These are phyloP conservation scores for Cherax destructor DNA, from an alignment of 1,140 invertebrate species.

Conservation along the genomic window DNA sequence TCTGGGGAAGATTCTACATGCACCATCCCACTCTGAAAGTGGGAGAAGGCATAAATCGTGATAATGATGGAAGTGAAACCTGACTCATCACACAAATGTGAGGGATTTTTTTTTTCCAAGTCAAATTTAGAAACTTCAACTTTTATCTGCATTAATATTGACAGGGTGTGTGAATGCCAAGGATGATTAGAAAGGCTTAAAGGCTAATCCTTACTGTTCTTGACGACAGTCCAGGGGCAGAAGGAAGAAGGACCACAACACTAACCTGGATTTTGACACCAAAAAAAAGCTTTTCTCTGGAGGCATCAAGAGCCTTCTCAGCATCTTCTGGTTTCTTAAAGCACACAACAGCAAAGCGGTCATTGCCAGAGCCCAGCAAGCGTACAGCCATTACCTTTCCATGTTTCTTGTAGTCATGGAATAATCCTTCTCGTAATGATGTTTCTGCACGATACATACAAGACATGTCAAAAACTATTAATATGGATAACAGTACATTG, in stretches of 20 bases:
- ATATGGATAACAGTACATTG: neutral
- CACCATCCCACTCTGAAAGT: neutral
- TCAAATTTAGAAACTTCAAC: too few relatives aligned
- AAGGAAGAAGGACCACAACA: slow-evolving; percentile 72
- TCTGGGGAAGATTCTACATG: neutral
- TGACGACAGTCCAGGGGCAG: neutral
- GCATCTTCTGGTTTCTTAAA: slow-evolving; percentile 98
- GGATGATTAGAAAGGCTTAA: neutral
- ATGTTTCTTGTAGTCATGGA: slow-evolving; percentile 99
- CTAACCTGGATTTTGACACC: slow-evolving; percentile 95
- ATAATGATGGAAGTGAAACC: neutral
- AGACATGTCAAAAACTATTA: neutral
- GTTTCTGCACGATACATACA: slow-evolving; percentile 81
- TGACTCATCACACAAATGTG: neutral
- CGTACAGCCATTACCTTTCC: slow-evolving; percentile 97
- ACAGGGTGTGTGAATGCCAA: neutral
- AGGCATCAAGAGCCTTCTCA: slow-evolving; percentile 94
- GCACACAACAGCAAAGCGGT: slow-evolving; percentile 91
- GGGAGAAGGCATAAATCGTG: neutral
- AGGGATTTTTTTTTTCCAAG: too few relatives aligned
- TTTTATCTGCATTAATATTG: neutral
- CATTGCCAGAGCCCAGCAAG: slow-evolving; percentile 87
- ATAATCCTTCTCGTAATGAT: slow-evolving; percentile 96
- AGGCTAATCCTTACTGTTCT: neutral
- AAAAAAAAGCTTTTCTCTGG: slow-evolving; percentile 97